Evolutionary conservation across 2,113 vertebrate species (phyloP).

Genomic region (Crotalus helleri): DNA sequence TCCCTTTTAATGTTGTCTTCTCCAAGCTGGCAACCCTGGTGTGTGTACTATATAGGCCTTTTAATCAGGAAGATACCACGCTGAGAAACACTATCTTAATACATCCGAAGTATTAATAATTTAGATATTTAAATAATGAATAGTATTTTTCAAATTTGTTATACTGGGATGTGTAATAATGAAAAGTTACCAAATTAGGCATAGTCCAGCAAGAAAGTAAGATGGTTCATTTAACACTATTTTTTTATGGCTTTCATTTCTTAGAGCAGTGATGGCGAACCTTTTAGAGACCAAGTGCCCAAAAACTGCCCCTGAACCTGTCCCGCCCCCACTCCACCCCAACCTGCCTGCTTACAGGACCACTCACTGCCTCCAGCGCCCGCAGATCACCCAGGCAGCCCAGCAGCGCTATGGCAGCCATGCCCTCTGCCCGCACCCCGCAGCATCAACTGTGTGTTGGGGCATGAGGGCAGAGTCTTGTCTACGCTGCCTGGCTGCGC

Average conservation of each 20-base stretch:
- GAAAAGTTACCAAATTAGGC: slow-evolving; percentile 39
- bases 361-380: too few relatives aligned
- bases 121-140: not conserved
- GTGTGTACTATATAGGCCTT: not conserved
- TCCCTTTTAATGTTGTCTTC: not conserved
- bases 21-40: not conserved
- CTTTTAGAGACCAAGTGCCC: too few relatives aligned
- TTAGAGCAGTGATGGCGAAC: not conserved
- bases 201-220: slow-evolving; percentile 15
- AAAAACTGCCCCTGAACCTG: too few relatives aligned
- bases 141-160: slow-evolving; percentile 29
- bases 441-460: too few relatives aligned
- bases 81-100: slow-evolving; percentile 36
- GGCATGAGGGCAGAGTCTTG: too few relatives aligned
- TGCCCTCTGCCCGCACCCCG: too few relatives aligned
- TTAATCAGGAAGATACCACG: not conserved
- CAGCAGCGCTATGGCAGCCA: too few relatives aligned
- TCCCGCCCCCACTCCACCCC: too few relatives aligned
- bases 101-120: not conserved
- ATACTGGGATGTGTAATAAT: not conserved
- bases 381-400: too few relatives aligned
- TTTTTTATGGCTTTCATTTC: slow-evolving; percentile 21
- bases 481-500: too few relatives aligned
- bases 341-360: too few relatives aligned
- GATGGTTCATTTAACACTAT: not conserved